Evolutionary conservation across 2,113 vertebrate genomes (phyloP).

Genomic region (Myotis davidii): DNA sequence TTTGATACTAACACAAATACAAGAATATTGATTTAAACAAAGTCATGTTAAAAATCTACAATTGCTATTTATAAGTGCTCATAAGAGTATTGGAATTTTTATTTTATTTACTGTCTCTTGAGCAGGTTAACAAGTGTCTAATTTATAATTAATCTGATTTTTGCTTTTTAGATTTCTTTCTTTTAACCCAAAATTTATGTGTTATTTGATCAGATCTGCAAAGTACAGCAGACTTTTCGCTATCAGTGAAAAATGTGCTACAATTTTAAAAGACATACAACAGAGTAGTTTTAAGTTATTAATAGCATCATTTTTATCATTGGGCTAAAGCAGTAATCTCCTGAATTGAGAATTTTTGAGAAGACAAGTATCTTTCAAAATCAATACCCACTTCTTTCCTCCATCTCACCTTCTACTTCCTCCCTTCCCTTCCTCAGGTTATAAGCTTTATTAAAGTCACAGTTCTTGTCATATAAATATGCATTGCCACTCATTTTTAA

Average conservation of each 20-base stretch:
- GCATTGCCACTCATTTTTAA: neutral
- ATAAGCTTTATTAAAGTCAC: neutral
- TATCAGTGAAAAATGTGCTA: neutral
- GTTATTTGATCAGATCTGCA: neutral
- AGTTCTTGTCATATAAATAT: neutral
- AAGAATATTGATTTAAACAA: neutral
- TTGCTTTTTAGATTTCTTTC: neutral
- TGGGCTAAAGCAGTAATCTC: neutral
- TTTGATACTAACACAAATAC: neutral
- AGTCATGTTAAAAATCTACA: neutral
- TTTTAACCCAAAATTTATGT: neutral
- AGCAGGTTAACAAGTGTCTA: neutral
- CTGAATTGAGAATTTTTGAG: neutral
- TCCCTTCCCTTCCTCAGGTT: neutral
- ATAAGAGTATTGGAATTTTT: neutral
- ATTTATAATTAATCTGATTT: conserved; percentile 31
- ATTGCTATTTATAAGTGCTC: neutral
- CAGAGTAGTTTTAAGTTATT: neutral
- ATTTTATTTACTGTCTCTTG: neutral
- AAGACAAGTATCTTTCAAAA: conserved; percentile 10
- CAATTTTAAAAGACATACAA: neutral
- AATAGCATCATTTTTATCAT: neutral
- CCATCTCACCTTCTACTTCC: too few species aligned
- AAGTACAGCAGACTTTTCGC: neutral
- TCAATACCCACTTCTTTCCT: neutral